Evolutionary conservation across 2,113 vertebrate species (phyloP).

Genomic region (Ictidomys tridecemlineatus): DNA sequence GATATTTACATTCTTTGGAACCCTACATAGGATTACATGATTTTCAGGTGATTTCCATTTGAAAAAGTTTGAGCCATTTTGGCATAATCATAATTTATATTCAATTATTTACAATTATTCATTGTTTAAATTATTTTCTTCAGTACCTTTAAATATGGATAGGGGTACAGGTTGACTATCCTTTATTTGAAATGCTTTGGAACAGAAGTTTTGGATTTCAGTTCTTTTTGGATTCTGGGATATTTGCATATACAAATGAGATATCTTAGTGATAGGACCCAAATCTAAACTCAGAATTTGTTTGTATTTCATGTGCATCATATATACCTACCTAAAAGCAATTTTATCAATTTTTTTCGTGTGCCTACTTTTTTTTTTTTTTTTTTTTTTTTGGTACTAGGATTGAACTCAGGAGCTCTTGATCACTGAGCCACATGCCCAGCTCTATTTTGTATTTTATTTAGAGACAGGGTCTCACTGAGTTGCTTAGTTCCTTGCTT

Average conservation of each 20-base stretch:
- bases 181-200: not conserved
- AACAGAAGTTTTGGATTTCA: not conserved
- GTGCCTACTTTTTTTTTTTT: not conserved
- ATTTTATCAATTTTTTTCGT: not conserved
- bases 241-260: not conserved
- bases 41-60: constrained; percentile 11
- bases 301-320: not conserved
- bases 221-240: not conserved
- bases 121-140: not conserved
- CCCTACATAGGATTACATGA: not conserved
- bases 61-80: not conserved
- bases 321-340: not conserved
- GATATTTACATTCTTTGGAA: not conserved
- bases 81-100: constrained; percentile 1
- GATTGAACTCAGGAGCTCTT: too few relatives aligned
- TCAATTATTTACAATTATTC: not conserved
- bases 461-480: too few relatives aligned
- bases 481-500: too few relatives aligned
- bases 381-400: too few relatives aligned
- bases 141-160: not conserved
- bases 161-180: not conserved
- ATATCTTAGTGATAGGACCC: not conserved
- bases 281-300: not conserved
- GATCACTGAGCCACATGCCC: too few relatives aligned
- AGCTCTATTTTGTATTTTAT: too few relatives aligned